Evolutionary conservation across 2,888 invertebrate genomes (phyloP), one percentile per base, ranked within the genome.

Genomic region (Globia sparganii): DNA sequence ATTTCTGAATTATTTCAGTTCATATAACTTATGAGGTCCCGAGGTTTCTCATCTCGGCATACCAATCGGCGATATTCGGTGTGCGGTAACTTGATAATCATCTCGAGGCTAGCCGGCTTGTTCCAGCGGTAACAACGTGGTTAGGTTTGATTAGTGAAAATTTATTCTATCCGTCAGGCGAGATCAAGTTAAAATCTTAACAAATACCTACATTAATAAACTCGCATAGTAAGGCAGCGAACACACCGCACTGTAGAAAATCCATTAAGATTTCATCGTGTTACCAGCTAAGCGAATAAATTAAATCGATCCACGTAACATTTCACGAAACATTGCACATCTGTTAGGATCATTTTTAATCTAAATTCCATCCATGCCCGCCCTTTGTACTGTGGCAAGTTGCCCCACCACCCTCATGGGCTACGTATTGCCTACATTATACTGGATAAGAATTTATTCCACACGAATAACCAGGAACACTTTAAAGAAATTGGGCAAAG

Each of bases 291-390:
- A 58, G 78, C 43, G 69, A 78, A 86, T 79, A 84, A 87, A 89
- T 88, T 89, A 91, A 90, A 89, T 87, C 87, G 87, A 88, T 88
- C 86, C 86, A 85, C 85, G 85, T 87, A 90, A 90, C 86, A 92
- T 93, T 94, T 93, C 90, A 93, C 93, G 92, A 92, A 92, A 93
- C 93, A 93, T 93, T 94, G 92, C 93, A 93, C 94, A 92, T 94
- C 88, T 80, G 77, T 91, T 90, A 89, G 91, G 91, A 94, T 94
- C 91, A 94, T 94, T 95, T 95, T 94, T 95, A 95, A 95, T 95
- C 95, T 93, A 95, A 95, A 95, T 95, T 95, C 95, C 94, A 78
- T 84, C 83, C 91, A 84, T 90, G 88, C 92, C 90, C 90, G 90
- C 91, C 92, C 94, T 94, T 95, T 94, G 94, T 93, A 90, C 85